phyloP scores from a whole-genome alignment of 2,888 invertebrate species.

The Erannis defoliaria region DNA sequence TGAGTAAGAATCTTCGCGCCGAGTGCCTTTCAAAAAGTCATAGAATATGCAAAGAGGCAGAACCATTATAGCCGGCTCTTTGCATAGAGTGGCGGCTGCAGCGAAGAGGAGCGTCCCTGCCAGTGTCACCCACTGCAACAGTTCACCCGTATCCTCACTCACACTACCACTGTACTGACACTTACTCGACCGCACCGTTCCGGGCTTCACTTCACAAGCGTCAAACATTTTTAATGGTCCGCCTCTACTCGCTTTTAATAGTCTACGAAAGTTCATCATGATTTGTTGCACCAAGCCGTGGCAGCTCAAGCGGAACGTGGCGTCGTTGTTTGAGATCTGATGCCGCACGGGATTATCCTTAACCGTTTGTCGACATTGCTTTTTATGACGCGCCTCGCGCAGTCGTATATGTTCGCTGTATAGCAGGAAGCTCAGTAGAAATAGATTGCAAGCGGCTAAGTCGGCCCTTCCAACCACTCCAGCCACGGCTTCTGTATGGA shows the following conservation, averaged over 20 bases:
- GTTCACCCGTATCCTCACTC: conserved; percentile 78
- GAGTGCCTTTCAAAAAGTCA: conserved; percentile 90
- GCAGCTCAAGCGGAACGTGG: conserved; percentile 76
- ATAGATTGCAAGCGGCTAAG: conserved; percentile 96
- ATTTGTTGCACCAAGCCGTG: conserved; percentile 78
- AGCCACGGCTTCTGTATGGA: conserved; percentile 98
- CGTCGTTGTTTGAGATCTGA: conserved; percentile 64
- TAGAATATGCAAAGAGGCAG: conserved; percentile 95
- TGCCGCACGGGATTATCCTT: conserved; percentile 66
- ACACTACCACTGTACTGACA: conserved; percentile 77
- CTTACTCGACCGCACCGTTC: conserved; percentile 68
- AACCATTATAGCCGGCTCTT: conserved; percentile 98
- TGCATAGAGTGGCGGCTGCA: conserved; percentile 95
- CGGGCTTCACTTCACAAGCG: conserved; percentile 68
- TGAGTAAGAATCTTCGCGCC: conserved; percentile 79
- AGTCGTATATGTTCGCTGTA: conserved; percentile 93
- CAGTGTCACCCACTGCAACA: conserved; percentile 86
- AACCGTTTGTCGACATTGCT: conserved; percentile 69
- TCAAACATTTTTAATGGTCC: conserved; percentile 75
- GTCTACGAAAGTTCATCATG: conserved; percentile 75
- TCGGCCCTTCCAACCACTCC: conserved; percentile 98
- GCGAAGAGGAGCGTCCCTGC: conserved; percentile 88
- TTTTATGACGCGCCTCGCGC: conserved; percentile 81
- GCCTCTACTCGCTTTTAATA: conserved; percentile 74
- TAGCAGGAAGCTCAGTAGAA: conserved; percentile 94